Conservation (phyloP, 2,113 vertebrate species). For the Ptilonorhynchus violaceus region DNA sequence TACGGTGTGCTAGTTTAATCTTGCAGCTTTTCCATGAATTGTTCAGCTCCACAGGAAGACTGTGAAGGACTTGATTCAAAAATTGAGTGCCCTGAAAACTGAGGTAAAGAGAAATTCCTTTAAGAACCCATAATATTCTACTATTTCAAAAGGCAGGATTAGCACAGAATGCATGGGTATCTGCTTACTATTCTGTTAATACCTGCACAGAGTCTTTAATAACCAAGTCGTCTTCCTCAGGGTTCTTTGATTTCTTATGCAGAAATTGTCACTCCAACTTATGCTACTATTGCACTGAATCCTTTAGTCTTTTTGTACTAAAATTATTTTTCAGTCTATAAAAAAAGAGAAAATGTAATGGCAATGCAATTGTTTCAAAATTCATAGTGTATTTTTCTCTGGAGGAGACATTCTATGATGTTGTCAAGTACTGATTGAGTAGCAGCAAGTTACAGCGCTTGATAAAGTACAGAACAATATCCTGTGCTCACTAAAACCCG, state of each 20-base stretch:
- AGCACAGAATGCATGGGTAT: neutral
- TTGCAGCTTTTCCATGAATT: neutral
- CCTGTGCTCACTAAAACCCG: accelerated
- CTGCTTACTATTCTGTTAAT: neutral
- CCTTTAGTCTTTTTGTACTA: neutral
- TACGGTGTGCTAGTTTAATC: neutral
- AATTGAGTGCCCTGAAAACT: neutral
- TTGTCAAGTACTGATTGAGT: neutral
- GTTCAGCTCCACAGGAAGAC: neutral
- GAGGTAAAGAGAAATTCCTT: neutral
- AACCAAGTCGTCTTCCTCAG: neutral
- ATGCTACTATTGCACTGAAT: neutral
- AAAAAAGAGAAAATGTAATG: neutral
- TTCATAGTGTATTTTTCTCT: neutral
- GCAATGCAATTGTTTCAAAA: neutral
- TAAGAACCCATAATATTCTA: neutral
- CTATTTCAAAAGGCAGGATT: neutral
- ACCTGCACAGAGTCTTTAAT: neutral
- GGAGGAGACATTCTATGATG: neutral
- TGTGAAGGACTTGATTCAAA: neutral
- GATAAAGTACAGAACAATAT: neutral
- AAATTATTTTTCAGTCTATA: neutral
- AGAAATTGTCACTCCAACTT: neutral
- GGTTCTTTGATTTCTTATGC: neutral
- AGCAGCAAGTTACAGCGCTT: neutral